Evolutionary conservation across 2,797 vertebrate species (phyloP).

Genomic region (Danio kyathit): DNA sequence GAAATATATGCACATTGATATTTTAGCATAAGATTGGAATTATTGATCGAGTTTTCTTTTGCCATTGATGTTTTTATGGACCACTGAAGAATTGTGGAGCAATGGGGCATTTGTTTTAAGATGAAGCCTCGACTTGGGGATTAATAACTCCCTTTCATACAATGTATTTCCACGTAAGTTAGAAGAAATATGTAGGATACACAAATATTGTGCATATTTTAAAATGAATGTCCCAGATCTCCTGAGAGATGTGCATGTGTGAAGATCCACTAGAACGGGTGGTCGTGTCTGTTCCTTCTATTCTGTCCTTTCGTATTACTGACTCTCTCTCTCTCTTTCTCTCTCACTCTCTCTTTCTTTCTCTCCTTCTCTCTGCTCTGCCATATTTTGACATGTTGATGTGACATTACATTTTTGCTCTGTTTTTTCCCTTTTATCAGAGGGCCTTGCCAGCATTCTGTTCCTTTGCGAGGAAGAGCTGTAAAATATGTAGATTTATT

Average conservation of each 20-base stretch:
- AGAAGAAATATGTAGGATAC: not conserved
- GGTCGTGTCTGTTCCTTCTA: not conserved
- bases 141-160: not conserved
- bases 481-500: constrained; percentile 74
- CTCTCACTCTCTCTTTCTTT: constrained; percentile 21
- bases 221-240: not conserved
- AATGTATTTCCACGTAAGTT: too few species aligned
- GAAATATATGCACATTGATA: not conserved
- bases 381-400: constrained; percentile 60
- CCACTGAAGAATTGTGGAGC: not conserved
- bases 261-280: not conserved
- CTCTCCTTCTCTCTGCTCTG: constrained; percentile 21
- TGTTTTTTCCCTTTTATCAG: not conserved
- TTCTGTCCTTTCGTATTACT: constrained; percentile 12
- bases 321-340: constrained; percentile 21
- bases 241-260: not conserved
- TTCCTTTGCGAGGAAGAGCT: constrained; percentile 67
- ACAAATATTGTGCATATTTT: not conserved
- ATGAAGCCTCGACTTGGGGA: not conserved
- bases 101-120: not conserved
- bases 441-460: constrained; percentile 57
- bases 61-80: not conserved
- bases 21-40: constrained; percentile 2
- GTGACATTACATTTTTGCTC: constrained; percentile 30
- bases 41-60: not conserved